A percentile compares a stretch with the other conserved stretches of the same genome.
Evolutionary conservation across 2,888 invertebrate genomes (phyloP).

Genomic region (Apoda limacodes): DNA sequence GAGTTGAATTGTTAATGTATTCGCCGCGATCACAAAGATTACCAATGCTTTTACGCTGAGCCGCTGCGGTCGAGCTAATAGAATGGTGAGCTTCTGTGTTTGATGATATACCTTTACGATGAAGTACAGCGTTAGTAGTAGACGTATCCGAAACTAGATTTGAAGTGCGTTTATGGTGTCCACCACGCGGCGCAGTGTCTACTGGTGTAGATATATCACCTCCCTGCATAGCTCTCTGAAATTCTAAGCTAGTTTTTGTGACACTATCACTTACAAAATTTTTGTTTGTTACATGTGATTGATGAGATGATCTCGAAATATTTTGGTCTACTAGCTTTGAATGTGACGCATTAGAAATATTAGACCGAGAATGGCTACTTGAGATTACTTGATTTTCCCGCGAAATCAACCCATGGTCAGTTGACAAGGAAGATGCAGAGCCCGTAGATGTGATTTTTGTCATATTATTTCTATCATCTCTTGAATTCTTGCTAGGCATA

Average conservation of each 20-base stretch:
- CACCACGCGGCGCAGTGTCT: conserved; percentile 41
- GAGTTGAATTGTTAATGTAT: conserved; percentile 74
- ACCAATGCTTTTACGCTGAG: conserved; percentile 83
- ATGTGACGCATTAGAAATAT: conserved; percentile 29
- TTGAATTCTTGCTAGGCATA: too few species aligned
- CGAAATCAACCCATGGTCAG: too few species aligned
- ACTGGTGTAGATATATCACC: conserved; percentile 25
- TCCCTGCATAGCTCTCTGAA: conserved; percentile 63
- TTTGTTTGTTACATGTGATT: conserved; percentile 40
- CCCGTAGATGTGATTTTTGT: too few species aligned
- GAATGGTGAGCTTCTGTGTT: conserved; percentile 80
- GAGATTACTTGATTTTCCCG: too few species aligned
- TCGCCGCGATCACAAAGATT: conserved; percentile 82
- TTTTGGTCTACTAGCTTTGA: conserved; percentile 33
- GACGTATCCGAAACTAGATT: conserved; percentile 81
- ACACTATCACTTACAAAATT: conserved; percentile 57
- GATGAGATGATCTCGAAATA: conserved; percentile 34
- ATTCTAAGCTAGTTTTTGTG: conserved; percentile 65
- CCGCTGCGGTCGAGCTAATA: conserved; percentile 79
- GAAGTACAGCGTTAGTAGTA: conserved; percentile 80
- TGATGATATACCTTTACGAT: conserved; percentile 77
- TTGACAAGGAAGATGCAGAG: too few species aligned
- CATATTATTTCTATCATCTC: conserved; percentile 24
- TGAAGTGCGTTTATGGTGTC: conserved; percentile 79
- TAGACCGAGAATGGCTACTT: too few species aligned